These are phyloP conservation scores for Anarhynchus alexandrinus DNA, from an alignment of 2,113 vertebrate species.

Conservation along the genomic window DNA sequence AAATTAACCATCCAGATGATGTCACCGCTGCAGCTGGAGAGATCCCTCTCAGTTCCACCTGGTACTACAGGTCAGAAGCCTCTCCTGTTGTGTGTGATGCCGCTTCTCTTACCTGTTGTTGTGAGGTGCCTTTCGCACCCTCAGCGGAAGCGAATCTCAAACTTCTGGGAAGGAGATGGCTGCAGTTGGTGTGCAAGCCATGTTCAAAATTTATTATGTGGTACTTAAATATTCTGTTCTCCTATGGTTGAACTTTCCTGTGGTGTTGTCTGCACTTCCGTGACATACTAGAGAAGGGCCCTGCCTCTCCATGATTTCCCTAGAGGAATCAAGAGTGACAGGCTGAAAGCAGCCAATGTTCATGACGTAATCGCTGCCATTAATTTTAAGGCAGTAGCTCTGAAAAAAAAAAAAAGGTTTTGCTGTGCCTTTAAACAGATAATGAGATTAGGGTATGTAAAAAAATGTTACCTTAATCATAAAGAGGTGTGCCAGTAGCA, in stretches of 20 bases:
- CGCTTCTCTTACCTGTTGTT: rapidly evolving
- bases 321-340: background rate
- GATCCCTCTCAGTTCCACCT: constrained; percentile 88
- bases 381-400: background rate
- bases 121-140: background rate
- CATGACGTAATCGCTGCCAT: background rate
- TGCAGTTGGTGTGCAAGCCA: background rate
- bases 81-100: background rate
- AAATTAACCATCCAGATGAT: constrained; percentile 98
- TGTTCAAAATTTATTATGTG: rapidly evolving
- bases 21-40: constrained; percentile 92
- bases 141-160: background rate
- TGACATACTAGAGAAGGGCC: background rate
- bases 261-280: background rate
- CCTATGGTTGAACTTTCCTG: rapidly evolving
- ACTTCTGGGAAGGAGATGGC: background rate
- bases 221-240: background rate
- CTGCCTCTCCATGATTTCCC: background rate
- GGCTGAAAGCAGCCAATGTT: background rate
- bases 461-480: background rate
- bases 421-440: background rate
- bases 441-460: background rate
- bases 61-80: constrained; percentile 84
- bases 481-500: background rate
- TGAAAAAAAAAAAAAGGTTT: background rate